Conservation (phyloP, 2,113 vertebrate genomes). For the Raja brachyura region DNA sequence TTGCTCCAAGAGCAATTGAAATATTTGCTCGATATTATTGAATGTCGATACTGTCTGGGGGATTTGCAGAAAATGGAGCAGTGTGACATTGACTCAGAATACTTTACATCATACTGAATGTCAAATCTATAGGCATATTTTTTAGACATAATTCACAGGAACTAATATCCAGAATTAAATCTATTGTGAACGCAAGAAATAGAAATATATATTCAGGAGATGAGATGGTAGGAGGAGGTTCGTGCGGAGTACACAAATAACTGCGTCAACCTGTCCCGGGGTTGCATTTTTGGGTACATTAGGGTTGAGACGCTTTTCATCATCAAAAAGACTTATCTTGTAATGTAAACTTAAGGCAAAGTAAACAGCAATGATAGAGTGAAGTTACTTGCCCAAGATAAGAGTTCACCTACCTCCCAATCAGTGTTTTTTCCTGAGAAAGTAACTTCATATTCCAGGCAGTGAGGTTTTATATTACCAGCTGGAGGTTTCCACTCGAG, state of each 20-base stretch:
- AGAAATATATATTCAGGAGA: not conserved
- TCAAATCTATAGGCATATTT: not conserved
- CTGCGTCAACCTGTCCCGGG: not conserved
- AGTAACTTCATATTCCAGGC: slow-evolving; percentile 72
- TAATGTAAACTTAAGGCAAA: not conserved
- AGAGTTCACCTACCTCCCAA: not conserved
- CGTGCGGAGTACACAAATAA: not conserved
- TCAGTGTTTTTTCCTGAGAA: not conserved
- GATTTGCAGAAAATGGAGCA: not conserved
- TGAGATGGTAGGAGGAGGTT: not conserved
- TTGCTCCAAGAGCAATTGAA: not conserved
- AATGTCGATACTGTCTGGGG: not conserved
- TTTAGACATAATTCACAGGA: not conserved
- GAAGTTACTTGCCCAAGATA: not conserved
- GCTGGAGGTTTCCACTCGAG: slow-evolving; percentile 58
- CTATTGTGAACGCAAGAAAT: not conserved
- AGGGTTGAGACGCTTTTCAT: not conserved
- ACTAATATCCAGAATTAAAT: not conserved
- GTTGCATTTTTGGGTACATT: not conserved
- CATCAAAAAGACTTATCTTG: too few species aligned
- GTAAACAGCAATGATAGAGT: not conserved
- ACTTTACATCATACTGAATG: not conserved
- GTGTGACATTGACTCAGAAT: not conserved
- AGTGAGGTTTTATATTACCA: slow-evolving; percentile 53
- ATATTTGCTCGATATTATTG: not conserved